Evolutionary conservation across 2,113 vertebrate species (phyloP).

Genomic region (Neotragus moschatus): DNA sequence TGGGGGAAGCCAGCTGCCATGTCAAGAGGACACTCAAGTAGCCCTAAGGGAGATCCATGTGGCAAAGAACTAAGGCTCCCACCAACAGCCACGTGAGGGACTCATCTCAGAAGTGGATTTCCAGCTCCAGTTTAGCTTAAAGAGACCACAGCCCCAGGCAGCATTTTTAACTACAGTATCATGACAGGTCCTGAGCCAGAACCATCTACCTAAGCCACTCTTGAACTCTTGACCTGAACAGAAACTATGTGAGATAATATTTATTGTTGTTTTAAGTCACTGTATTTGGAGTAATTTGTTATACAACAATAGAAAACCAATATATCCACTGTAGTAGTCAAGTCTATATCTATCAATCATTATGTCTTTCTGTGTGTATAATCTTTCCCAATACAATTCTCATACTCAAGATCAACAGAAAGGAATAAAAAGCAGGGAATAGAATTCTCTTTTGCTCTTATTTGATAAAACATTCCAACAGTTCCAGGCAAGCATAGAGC

Average conservation of each 20-base stretch:
- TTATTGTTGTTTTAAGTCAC: neutral
- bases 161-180: neutral
- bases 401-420: neutral
- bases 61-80: neutral
- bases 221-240: neutral
- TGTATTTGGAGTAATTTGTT: neutral
- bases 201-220: neutral
- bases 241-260: neutral
- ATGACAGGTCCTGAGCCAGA: neutral
- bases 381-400: neutral
- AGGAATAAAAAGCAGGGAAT: neutral
- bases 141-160: neutral
- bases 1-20: neutral
- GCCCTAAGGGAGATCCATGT: neutral
- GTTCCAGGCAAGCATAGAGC: neutral
- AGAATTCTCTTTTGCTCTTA: neutral
- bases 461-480: neutral
- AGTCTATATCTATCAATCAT: neutral
- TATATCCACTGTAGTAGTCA: neutral
- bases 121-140: neutral
- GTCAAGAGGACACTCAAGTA: neutral
- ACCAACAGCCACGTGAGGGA: rapidly evolving
- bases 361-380: neutral
- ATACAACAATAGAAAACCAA: neutral
- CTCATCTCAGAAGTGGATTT: neutral